These are phyloP conservation scores for Ptilodon capucinus DNA, from an alignment of 2,888 invertebrate genomes.

Conservation along the genomic window DNA sequence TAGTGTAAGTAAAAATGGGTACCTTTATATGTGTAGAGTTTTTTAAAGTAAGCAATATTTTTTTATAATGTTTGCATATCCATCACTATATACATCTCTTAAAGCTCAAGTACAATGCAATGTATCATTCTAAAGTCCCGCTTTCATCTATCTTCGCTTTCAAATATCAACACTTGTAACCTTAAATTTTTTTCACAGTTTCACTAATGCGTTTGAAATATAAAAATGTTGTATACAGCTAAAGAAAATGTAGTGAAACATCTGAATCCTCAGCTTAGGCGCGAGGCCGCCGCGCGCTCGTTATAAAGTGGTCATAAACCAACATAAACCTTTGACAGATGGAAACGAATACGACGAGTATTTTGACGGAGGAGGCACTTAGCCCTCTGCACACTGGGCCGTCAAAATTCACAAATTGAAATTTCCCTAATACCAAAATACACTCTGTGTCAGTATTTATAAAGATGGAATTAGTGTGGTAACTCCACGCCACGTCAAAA, in stretches of 20 bases:
- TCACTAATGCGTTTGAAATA: not conserved
- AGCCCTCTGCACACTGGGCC: too few species aligned
- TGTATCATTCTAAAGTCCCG: conserved; percentile 4
- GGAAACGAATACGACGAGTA: not conserved
- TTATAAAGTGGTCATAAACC: not conserved
- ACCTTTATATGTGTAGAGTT: too few species aligned
- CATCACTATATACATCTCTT: too few species aligned
- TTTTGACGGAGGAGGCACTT: not conserved
- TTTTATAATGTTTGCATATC: too few species aligned
- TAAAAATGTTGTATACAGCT: conserved; percentile 2
- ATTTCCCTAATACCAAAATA: too few species aligned
- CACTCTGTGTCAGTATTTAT: too few species aligned
- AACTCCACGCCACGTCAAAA: too few species aligned
- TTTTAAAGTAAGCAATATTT: too few species aligned
- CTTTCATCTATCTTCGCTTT: not conserved
- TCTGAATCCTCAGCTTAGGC: conserved; percentile 13
- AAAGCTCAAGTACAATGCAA: conserved; percentile 5
- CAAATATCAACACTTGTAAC: not conserved
- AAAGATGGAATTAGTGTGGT: too few species aligned
- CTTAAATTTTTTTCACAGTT: not conserved
- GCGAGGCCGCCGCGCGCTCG: conserved; percentile 9
- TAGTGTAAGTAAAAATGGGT: too few species aligned
- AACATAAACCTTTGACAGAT: too few species aligned
- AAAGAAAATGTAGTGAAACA: conserved; percentile 5
- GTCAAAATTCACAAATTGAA: too few species aligned